A percentile compares a stretch with the other conserved stretches of the same genome.
phyloP scores from a whole-genome alignment of 2,797 vertebrate species.

The Glossophaga mutica region DNA sequence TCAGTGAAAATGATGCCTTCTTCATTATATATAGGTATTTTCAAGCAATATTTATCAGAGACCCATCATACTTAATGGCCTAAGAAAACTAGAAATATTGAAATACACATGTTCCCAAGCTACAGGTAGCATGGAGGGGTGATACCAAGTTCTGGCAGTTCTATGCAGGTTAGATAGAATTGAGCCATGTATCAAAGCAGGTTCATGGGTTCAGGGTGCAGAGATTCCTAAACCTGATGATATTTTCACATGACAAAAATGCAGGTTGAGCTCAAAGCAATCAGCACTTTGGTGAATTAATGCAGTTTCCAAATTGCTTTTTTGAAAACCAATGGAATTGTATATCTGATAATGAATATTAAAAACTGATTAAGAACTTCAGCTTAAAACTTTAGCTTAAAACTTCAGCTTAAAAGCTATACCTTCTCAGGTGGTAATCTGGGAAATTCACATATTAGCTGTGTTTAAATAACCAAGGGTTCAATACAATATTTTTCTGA shows the following conservation, averaged over 20 bases:
- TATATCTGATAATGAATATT: neutral
- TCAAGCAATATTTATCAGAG: neutral
- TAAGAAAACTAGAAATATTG: neutral
- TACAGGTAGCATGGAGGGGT: neutral
- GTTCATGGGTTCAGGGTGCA: neutral
- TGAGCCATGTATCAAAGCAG: neutral
- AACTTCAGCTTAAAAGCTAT: neutral
- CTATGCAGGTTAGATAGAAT: neutral
- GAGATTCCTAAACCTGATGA: neutral
- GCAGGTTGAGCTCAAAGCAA: neutral
- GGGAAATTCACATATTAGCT: neutral
- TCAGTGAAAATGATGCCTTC: neutral
- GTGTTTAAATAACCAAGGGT: neutral
- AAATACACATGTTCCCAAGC: neutral
- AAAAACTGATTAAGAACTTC: neutral
- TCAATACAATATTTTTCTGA: neutral
- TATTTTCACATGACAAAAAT: neutral
- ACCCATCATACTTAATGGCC: neutral
- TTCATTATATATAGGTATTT: neutral
- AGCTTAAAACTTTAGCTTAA: neutral
- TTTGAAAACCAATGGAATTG: neutral
- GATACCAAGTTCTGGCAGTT: neutral
- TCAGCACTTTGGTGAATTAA: neutral
- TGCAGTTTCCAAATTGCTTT: neutral
- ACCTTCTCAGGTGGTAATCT: neutral